Evolutionary conservation across 2,888 invertebrate species (phyloP), one percentile per base, ranked within the genome.

Genomic region (Diarsia brunnea): DNA sequence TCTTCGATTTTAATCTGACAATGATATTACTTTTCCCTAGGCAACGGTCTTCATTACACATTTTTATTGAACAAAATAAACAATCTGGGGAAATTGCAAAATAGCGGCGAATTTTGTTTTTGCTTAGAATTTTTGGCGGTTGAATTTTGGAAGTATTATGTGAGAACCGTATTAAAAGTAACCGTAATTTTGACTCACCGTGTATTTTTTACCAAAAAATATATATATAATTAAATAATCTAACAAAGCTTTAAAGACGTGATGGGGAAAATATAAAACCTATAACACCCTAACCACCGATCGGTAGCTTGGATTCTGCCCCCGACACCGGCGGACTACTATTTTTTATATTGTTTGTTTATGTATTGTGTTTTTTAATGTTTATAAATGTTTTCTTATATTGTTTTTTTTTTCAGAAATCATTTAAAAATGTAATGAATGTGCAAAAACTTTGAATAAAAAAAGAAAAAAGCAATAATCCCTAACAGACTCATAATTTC

Each of bases 1-100:
- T 82, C 75, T 75, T 82, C 74, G 77, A 87, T 85, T 88, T 78
- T 86, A 86, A 79, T 84, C 72, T 74, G 75, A 81, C 81, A 84
- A 79, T 77, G 77, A 78, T 73, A 84, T 86, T 81, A 71, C 77
- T 84, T 88, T 80, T 77, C 64, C 66, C 65, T 43, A 21, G 66
- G 78, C 61, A 72, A 79, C 69, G 70, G 74, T 84, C 68, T 86
- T 86, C 70, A 88, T 88, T 78, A 79, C 61, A 80, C 53, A 65
- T 80, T 82, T 87, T 81, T 79, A 73, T 81, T 77, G 77, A 63
- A 75, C 38, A 75, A 78, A 73, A 73, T 70, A 82, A 85, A 82
- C 69, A 82, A 79, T 77, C 24, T 45, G 24, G 55, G 69, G 10
- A 66, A 68, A 75, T 76, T 73, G 47, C 45, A 51, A 81, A 74